Percentiles rank a stretch among this genome's conserved stretches.
phyloP scores from a whole-genome alignment of 2,888 invertebrate genomes.

The Aphrophora alni region DNA sequence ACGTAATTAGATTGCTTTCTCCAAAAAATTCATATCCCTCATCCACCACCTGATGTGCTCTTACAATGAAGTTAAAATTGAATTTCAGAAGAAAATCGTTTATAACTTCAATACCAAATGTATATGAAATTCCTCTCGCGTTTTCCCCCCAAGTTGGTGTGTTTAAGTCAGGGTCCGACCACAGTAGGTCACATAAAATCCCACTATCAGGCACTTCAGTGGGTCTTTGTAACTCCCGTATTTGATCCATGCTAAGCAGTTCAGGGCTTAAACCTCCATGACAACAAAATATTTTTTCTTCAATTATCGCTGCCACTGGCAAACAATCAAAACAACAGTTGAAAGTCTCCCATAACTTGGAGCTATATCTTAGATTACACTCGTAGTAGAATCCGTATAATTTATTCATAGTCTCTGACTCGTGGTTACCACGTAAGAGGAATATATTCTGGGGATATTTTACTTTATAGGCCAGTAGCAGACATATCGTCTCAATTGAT shows the following conservation, averaged over 20 bases:
- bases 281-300: constrained; percentile 70
- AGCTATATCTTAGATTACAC: constrained; percentile 47
- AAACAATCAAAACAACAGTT: constrained; percentile 60
- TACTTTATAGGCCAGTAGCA: background rate
- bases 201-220: constrained; percentile 64
- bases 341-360: constrained; percentile 56
- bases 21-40: constrained; percentile 38
- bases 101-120: constrained; percentile 61
- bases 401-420: background rate
- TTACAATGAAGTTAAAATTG: background rate
- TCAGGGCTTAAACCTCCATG: constrained; percentile 61
- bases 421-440: background rate
- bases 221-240: constrained; percentile 63
- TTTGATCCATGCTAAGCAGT: constrained; percentile 64
- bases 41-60: background rate
- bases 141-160: constrained; percentile 66
- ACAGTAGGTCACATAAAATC: constrained; percentile 64
- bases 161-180: constrained; percentile 58
- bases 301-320: constrained; percentile 68
- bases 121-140: constrained; percentile 68
- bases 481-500: background rate
- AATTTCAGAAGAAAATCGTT: constrained; percentile 3
- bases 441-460: background rate
- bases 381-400: background rate
- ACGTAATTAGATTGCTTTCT: constrained; percentile 41